Evolutionary conservation across 92 coral and sea anemone species (phyloP).

Genomic region (Micromussa lordhowensis): DNA sequence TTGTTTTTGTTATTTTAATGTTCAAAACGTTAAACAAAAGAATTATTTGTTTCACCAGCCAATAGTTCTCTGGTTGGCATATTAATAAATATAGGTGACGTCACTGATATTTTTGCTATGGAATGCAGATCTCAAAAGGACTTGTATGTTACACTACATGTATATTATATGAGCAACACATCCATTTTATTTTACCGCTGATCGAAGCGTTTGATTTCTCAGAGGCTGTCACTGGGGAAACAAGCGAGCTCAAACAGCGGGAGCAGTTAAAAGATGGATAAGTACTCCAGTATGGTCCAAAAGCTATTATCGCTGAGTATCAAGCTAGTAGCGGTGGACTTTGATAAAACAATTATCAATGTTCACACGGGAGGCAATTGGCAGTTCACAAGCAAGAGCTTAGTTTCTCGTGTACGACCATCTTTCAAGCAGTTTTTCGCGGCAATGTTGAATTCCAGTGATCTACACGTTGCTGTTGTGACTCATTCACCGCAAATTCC

Average conservation of each 20-base stretch:
- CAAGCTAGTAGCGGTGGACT: conserved; percentile 93
- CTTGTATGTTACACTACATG: not conserved
- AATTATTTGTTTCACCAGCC: too few relatives aligned
- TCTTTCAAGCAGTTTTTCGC: conserved; percentile 85
- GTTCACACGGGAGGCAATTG: conserved; percentile 92
- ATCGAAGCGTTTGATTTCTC: not conserved
- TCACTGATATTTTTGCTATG: too few relatives aligned
- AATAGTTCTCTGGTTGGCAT: too few relatives aligned
- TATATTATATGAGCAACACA: not conserved
- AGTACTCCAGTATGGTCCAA: conserved; percentile 77
- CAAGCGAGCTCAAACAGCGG: not conserved
- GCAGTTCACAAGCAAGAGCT: conserved; percentile 89
- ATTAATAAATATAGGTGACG: too few relatives aligned
- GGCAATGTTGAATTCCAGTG: conserved; percentile 69
- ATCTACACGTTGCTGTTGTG: conserved; percentile 86
- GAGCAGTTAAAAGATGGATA: conserved; percentile 67
- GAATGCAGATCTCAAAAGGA: not conserved
- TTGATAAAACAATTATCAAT: conserved; percentile 87
- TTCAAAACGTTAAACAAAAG: too few relatives aligned
- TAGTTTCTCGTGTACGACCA: conserved; percentile 90
- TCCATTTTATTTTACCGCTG: not conserved
- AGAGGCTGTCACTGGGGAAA: not conserved
- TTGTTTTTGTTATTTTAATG: too few relatives aligned
- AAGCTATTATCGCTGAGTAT: conserved; percentile 75
- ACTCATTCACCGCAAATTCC: conserved; percentile 91